These are phyloP conservation scores for Bucorvus abyssinicus DNA, from an alignment of 2,797 vertebrate genomes.

Conservation along the genomic window DNA sequence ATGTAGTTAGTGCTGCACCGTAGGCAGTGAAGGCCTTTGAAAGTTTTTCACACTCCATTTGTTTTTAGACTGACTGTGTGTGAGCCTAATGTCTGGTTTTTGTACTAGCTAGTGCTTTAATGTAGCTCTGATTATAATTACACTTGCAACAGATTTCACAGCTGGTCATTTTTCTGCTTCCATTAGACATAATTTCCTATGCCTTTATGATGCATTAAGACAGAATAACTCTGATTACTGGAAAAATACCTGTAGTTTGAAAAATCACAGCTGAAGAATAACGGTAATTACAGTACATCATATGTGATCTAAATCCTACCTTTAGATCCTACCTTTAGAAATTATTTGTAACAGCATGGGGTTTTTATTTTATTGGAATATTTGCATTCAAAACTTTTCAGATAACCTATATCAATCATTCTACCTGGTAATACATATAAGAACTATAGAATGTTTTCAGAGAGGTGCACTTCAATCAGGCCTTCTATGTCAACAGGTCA, in stretches of 20 bases:
- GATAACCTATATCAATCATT: background rate
- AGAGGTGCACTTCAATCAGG: background rate
- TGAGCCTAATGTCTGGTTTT: background rate
- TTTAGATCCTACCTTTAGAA: background rate
- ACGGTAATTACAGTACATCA: background rate
- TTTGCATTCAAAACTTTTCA: background rate
- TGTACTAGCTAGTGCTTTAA: background rate
- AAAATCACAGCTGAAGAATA: conserved; percentile 11
- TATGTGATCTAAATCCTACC: background rate
- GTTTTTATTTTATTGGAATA: conserved; percentile 10
- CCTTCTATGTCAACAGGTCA: background rate
- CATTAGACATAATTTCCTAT: conserved; percentile 4
- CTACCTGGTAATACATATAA: background rate
- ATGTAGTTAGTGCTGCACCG: background rate
- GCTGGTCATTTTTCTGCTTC: conserved; percentile 21
- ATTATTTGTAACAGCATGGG: background rate
- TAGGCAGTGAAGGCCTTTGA: background rate
- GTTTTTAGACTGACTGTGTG: background rate
- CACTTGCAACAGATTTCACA: background rate
- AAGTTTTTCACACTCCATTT: conserved; percentile 1
- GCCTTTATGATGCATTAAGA: conserved; percentile 2
- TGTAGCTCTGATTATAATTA: background rate
- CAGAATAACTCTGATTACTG: conserved; percentile 8
- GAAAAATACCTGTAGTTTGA: conserved; percentile 25
- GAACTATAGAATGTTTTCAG: background rate